These are phyloP conservation scores for Choloepus didactylus DNA, from an alignment of 2,797 vertebrate species.

Conservation along the genomic window DNA sequence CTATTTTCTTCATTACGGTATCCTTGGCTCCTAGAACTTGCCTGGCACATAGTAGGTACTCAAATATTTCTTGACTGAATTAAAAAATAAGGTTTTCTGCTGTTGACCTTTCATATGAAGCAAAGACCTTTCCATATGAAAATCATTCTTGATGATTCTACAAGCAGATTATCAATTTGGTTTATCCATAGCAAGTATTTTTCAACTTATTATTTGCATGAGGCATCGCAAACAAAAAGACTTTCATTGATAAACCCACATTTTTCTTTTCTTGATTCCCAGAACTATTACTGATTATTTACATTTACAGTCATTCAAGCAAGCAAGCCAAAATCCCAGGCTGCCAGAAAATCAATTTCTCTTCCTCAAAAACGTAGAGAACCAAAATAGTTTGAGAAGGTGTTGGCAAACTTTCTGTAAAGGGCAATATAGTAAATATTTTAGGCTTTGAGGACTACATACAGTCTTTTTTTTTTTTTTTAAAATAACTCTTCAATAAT, in stretches of 20 bases:
- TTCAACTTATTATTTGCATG: constrained; percentile 26
- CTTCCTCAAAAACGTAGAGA: neutral
- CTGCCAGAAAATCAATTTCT: constrained; percentile 29
- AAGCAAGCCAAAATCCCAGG: constrained; percentile 32
- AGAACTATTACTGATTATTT: neutral
- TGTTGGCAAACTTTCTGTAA: neutral
- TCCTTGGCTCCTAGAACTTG: neutral
- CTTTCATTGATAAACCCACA: neutral
- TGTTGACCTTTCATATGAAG: neutral
- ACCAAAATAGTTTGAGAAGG: neutral
- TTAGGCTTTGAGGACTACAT: neutral
- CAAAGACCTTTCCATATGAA: constrained; percentile 7
- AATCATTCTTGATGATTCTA: constrained; percentile 13
- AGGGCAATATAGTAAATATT: neutral
- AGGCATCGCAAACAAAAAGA: constrained; percentile 2
- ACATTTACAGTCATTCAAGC: neutral
- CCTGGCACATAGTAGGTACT: neutral
- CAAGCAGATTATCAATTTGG: neutral
- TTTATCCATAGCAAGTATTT: neutral
- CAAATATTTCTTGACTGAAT: constrained; percentile 28
- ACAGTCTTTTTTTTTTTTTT: neutral
- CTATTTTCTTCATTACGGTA: constrained; percentile 1
- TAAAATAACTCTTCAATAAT: constrained; percentile 4
- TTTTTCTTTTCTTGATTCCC: constrained; percentile 33
- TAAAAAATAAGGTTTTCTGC: neutral